Conservation (phyloP, 2,113 vertebrate genomes). For the Callipepla californica region DNA sequence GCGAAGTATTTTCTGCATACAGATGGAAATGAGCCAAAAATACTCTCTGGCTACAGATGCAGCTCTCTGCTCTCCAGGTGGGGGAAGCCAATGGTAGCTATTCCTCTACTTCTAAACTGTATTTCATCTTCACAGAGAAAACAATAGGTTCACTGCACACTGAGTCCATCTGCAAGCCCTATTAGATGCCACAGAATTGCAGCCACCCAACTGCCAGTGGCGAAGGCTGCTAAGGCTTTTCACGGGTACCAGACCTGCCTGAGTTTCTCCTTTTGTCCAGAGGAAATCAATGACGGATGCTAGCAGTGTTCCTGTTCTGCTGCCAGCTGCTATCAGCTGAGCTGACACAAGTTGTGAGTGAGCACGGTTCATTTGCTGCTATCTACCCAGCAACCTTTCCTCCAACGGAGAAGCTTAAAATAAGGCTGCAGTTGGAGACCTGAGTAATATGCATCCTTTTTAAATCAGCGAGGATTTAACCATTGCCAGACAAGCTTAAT, state of each 20-base stretch:
- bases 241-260: not conserved
- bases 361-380: not conserved
- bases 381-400: not conserved
- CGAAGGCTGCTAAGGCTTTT: not conserved
- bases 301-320: not conserved
- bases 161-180: not conserved
- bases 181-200: not conserved
- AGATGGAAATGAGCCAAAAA: not conserved
- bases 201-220: not conserved
- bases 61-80: not conserved
- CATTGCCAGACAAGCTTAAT: not conserved
- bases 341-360: not conserved
- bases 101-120: not conserved
- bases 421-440: not conserved
- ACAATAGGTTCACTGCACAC: not conserved
- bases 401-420: not conserved
- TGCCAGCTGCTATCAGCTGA: not conserved
- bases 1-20: conserved; percentile 7
- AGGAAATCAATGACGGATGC: not conserved
- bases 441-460: not conserved
- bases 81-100: not conserved
- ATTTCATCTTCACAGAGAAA: not conserved
- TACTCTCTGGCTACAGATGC: not conserved
- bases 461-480: not conserved
- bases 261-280: not conserved